phyloP scores from a whole-genome alignment of 2,113 vertebrate genomes.

The Corythornis madagascariensis region DNA sequence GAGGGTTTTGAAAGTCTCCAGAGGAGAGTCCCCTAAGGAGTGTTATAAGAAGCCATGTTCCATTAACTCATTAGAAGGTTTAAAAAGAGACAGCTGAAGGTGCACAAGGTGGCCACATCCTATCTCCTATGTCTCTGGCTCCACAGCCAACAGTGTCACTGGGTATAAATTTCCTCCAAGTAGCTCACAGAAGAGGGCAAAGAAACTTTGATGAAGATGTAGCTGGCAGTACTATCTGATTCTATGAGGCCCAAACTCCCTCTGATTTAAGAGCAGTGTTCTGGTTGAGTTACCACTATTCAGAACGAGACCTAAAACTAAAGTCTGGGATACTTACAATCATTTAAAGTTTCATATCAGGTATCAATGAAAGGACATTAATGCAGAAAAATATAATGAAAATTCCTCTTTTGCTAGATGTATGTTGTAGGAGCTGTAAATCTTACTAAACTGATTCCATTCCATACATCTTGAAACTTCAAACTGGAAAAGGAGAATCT shows the following conservation, averaged over 20 bases:
- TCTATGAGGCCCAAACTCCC: background rate
- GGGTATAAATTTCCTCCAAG: background rate
- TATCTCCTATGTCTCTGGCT: background rate
- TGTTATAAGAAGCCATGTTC: background rate
- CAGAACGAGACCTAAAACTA: background rate
- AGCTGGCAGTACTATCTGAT: background rate
- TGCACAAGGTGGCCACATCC: background rate
- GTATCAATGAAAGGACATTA: background rate
- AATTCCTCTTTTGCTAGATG: background rate
- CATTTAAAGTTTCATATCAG: background rate
- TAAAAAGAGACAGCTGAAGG: background rate
- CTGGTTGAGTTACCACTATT: background rate
- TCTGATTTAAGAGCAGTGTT: background rate
- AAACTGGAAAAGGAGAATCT: background rate
- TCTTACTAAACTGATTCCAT: background rate
- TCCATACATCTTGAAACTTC: background rate
- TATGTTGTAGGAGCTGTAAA: background rate
- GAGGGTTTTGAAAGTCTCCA: too few relatives aligned
- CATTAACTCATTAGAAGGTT: background rate
- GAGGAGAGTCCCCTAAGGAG: too few relatives aligned
- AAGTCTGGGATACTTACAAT: background rate
- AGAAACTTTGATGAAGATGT: background rate
- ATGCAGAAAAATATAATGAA: background rate
- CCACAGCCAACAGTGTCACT: background rate
- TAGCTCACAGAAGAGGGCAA: background rate